Conservation (phyloP, 2,888 invertebrate genomes). For the Spodoptera exigua region DNA sequence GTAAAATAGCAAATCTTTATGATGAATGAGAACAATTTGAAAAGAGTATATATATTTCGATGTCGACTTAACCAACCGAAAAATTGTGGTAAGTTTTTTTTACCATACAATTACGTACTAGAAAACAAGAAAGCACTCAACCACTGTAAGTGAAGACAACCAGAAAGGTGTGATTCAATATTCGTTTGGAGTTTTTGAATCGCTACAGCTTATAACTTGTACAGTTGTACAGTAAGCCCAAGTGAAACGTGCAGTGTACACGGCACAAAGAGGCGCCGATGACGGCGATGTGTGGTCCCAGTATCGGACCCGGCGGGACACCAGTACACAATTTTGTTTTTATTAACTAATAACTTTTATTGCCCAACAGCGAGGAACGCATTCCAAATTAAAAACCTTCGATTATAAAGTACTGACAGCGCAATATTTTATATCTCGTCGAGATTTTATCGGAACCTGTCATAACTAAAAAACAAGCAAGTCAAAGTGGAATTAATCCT, state of each 20-base stretch:
- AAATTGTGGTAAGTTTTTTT: too few relatives aligned
- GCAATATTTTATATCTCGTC: slow-evolving; percentile 2
- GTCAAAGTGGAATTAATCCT: slow-evolving; percentile 9
- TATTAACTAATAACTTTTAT: slow-evolving; percentile 67
- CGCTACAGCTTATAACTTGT: slow-evolving; percentile 45
- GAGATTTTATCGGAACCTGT: slow-evolving; percentile 35
- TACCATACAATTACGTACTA: too few relatives aligned
- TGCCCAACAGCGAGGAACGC: slow-evolving; percentile 43
- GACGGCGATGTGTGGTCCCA: slow-evolving; percentile 71
- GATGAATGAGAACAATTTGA: too few relatives aligned
- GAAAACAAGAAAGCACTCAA: too few relatives aligned
- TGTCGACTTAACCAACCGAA: too few relatives aligned
- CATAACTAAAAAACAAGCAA: slow-evolving; percentile 21
- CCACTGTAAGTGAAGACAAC: too few relatives aligned
- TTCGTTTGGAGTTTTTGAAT: slow-evolving; percentile 4
- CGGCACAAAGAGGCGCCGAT: slow-evolving; percentile 61
- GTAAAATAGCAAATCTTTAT: too few relatives aligned
- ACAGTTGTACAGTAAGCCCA: slow-evolving; percentile 38
- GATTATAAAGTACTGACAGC: slow-evolving; percentile 33
- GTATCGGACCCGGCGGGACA: slow-evolving; percentile 66
- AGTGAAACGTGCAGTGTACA: slow-evolving; percentile 61
- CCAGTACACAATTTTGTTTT: slow-evolving; percentile 66
- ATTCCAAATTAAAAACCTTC: slow-evolving; percentile 50
- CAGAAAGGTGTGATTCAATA: not conserved
- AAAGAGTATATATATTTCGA: too few relatives aligned